phyloP scores from a whole-genome alignment of 1,140 invertebrate species.

The Tribolium madens region DNA sequence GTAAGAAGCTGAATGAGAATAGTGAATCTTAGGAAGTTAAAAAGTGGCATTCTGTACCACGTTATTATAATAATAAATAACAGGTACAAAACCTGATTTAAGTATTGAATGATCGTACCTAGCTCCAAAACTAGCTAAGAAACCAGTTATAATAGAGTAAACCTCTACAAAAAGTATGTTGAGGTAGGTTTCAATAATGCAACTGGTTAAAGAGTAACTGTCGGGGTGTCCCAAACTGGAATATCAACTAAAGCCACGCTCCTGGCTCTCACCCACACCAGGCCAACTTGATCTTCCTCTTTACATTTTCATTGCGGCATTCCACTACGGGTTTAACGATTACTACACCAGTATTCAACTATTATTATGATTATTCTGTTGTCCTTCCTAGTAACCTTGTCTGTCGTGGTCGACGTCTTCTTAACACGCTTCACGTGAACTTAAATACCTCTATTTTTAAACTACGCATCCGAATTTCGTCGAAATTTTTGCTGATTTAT shows the following conservation, averaged over 20 bases:
- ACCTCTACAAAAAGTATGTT: conserved; percentile 58
- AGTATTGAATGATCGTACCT: conserved; percentile 57
- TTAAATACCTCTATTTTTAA: conserved; percentile 4
- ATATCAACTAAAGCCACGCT: conserved; percentile 53
- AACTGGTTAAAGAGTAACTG: conserved; percentile 54
- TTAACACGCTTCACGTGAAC: conserved; percentile 35
- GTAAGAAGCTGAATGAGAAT: neutral
- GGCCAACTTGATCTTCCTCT: conserved; percentile 45
- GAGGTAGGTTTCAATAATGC: conserved; percentile 57
- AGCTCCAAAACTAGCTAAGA: conserved; percentile 57
- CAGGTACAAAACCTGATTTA: conserved; percentile 57
- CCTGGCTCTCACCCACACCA: conserved; percentile 52
- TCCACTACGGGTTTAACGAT: conserved; percentile 41
- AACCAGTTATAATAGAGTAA: conserved; percentile 58
- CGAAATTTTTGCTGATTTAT: conserved; percentile 21
- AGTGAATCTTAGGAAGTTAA: neutral
- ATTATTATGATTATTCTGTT: conserved; percentile 47
- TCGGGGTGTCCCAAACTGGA: conserved; percentile 55
- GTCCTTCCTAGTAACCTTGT: conserved; percentile 47
- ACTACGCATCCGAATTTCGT: neutral
- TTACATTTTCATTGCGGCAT: conserved; percentile 42
- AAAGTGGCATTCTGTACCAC: conserved; percentile 38
- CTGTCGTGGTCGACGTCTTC: conserved; percentile 47
- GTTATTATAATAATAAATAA: conserved; percentile 49
- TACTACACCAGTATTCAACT: conserved; percentile 43